Percentiles rank a stretch among this genome's conserved stretches.
Conservation (phyloP, 2,888 invertebrate genomes). For the Idaea biselata region DNA sequence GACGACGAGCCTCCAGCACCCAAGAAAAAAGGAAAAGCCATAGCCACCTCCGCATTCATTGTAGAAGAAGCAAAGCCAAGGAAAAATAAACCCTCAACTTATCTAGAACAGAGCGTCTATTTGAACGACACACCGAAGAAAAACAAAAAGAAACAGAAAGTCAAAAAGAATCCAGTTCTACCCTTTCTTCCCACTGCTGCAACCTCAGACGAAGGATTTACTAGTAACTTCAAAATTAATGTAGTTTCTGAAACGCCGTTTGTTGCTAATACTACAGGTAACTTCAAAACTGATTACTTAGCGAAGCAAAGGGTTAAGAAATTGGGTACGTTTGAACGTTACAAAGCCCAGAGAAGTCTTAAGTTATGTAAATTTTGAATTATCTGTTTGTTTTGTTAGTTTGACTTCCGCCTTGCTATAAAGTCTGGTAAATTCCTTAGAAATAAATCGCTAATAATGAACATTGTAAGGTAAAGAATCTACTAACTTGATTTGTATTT, state of each 20-base stretch:
- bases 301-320: constrained; percentile 56
- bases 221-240: constrained; percentile 66
- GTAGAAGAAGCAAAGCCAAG: constrained; percentile 54
- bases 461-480: background rate
- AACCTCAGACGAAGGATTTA: constrained; percentile 63
- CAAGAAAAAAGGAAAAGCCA: constrained; percentile 38
- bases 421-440: background rate
- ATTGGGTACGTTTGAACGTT: constrained; percentile 57
- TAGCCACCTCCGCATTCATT: constrained; percentile 60
- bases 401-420: constrained; percentile 31
- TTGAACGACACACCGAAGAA: constrained; percentile 46
- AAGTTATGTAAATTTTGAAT: constrained; percentile 67
- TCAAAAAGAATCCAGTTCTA: constrained; percentile 53
- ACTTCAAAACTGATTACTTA: constrained; percentile 61
- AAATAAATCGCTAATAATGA: background rate
- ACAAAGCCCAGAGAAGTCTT: constrained; percentile 55
- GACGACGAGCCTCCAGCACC: constrained; percentile 47
- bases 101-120: constrained; percentile 68
- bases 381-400: background rate
- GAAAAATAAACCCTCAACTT: constrained; percentile 64
- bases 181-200: constrained; percentile 65
- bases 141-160: constrained; percentile 39
- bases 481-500: background rate
- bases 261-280: constrained; percentile 48
- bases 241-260: constrained; percentile 57